A percentile compares a stretch with the other conserved stretches of the same genome.
phyloP scores from a whole-genome alignment of 2,113 vertebrate species.

The Percopsis transmontana region DNA sequence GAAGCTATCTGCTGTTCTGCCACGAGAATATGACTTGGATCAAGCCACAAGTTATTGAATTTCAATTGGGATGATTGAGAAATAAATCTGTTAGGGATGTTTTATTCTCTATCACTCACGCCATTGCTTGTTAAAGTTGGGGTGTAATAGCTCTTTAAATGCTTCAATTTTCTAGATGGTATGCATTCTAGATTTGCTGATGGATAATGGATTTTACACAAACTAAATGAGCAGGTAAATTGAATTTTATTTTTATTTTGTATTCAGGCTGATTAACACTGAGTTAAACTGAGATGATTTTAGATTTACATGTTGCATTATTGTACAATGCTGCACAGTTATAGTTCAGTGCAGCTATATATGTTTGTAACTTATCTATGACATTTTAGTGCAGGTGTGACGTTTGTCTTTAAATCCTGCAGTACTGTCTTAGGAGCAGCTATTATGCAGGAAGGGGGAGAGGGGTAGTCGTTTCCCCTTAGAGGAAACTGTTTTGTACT shows the following conservation, averaged over 20 bases:
- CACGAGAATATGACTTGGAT: not conserved
- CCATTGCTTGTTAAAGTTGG: conserved; percentile 7
- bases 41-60: conserved; percentile 6
- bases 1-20: not conserved
- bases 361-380: too few species aligned
- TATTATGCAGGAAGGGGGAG: not conserved
- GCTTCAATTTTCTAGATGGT: not conserved
- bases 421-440: not conserved
- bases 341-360: too few species aligned
- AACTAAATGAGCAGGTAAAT: too few species aligned
- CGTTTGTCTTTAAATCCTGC: not conserved
- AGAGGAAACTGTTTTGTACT: not conserved
- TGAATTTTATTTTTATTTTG: too few species aligned
- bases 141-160: not conserved
- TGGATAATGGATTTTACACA: not conserved
- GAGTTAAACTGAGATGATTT: too few species aligned
- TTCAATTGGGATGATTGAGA: not conserved
- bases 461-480: not conserved
- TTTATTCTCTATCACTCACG: not conserved
- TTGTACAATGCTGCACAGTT: too few species aligned
- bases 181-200: not conserved
- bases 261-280: too few species aligned
- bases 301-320: too few species aligned
- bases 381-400: too few species aligned
- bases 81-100: not conserved